These are phyloP conservation scores for Indicator indicator DNA, from an alignment of 2,113 vertebrate species.

Conservation along the genomic window DNA sequence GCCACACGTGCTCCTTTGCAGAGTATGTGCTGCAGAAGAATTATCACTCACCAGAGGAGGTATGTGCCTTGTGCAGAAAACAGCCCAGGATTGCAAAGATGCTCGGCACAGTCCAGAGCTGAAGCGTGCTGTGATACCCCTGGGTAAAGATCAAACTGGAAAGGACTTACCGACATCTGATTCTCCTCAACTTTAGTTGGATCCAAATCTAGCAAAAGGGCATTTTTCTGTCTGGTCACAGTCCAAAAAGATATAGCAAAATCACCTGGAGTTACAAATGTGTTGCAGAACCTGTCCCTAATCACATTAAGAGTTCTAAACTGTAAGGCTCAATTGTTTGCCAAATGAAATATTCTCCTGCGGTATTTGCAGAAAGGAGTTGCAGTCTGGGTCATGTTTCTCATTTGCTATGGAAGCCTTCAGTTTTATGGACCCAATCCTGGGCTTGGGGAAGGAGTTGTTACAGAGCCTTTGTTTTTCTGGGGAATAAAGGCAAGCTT, in stretches of 20 bases:
- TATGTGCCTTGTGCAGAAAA: slow-evolving; percentile 4
- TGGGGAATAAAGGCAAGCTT: neutral
- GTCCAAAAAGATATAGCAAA: slow-evolving; percentile 52
- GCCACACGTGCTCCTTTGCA: neutral
- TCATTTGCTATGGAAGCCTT: slow-evolving; percentile 38
- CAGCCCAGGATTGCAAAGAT: neutral
- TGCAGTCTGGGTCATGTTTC: slow-evolving; percentile 60
- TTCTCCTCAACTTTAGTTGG: slow-evolving; percentile 45
- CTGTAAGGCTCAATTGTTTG: slow-evolving; percentile 48
- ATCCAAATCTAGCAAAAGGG: slow-evolving; percentile 48
- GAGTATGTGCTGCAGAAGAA: neutral
- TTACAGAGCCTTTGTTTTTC: slow-evolving; percentile 1
- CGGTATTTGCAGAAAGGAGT: slow-evolving; percentile 63
- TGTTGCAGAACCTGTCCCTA: slow-evolving; percentile 73
- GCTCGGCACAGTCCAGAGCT: neutral
- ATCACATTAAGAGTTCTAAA: slow-evolving; percentile 68
- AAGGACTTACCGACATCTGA: slow-evolving; percentile 32
- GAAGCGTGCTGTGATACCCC: slow-evolving; percentile 16
- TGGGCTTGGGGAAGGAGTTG: neutral
- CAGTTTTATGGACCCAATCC: slow-evolving; percentile 30
- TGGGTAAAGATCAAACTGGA: slow-evolving; percentile 37
- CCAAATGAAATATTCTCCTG: slow-evolving; percentile 65
- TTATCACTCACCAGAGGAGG: neutral
- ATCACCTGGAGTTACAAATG: slow-evolving; percentile 68
- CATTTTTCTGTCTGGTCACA: slow-evolving; percentile 31